Evolutionary conservation across 2,888 invertebrate genomes (phyloP), one percentile per base, ranked within the genome.

Genomic region (Fragum sueziense): DNA sequence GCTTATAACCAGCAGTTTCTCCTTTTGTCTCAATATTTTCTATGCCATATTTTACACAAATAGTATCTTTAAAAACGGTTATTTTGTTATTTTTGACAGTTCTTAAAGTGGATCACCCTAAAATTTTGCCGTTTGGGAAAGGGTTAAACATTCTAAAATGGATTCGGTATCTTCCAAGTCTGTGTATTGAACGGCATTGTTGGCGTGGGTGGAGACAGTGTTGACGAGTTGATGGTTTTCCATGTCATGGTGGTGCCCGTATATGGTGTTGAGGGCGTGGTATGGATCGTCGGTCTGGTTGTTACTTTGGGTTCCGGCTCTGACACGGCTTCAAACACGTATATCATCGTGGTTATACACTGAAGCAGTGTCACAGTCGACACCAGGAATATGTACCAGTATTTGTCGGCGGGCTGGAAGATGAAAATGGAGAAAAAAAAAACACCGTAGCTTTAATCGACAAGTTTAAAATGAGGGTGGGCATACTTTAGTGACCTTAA

Each of bases 351-450:
- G 27, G 90, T 90, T 11, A 92, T 85, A 62, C 89, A 89, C 85
- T 92, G 92, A 81, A 91, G 89, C 6, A 88, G 80, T 57, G 91
- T 90, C 25, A 91, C 89, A 0, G 74, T 79, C 3, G 88, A 89
- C 6, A 92, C 82, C 33, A 91, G 54, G 69, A 91, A 86, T 29
- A 91, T 86, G 79, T 89, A 91, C 92, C 92, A 92, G 84, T 87
- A 90, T 71, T 91, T 91, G 79, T 91, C 91, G 31, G 89, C 87
- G 9, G 85, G 82, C 91, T 91, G 89, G 25, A 86, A 80, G 17
- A 31, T 37, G 22, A 41, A n/a, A n/a, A n/a, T n/a, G n/a, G n/a
- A 47, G 17, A n/a, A 47, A 9, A 47, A 47, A 47, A 14, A 4
- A 75, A 17, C 54, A 73, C 2, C 37, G 37, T 37, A 6, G 37